Evolutionary conservation across 2,797 vertebrate species (phyloP).

Genomic region (Coregonus sp.): DNA sequence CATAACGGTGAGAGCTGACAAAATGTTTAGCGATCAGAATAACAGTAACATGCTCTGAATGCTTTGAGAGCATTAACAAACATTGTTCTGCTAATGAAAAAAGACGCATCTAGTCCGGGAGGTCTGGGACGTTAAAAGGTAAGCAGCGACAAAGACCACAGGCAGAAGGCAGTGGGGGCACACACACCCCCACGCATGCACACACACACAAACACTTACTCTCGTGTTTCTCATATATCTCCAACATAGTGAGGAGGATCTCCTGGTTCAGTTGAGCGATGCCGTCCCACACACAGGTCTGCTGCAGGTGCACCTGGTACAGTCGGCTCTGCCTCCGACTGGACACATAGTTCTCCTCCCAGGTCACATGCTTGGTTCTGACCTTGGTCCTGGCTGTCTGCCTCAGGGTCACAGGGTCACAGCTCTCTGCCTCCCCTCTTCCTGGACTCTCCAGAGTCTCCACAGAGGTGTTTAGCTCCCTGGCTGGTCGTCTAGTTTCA

Average conservation of each 20-base stretch:
- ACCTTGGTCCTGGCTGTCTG: neutral
- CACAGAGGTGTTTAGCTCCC: neutral
- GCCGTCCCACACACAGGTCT: constrained; percentile 53
- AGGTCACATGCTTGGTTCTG: constrained; percentile 8
- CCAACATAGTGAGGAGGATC: constrained; percentile 56
- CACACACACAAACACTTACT: constrained; percentile 40
- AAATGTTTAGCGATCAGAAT: neutral
- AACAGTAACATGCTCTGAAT: constrained; percentile 7
- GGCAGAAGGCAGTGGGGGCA: neutral
- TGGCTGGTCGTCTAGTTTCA: neutral
- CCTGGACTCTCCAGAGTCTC: constrained; percentile 10
- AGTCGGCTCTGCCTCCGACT: neutral
- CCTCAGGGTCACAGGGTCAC: constrained; percentile 6
- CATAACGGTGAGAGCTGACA: constrained; percentile 2
- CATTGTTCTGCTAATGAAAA: constrained; percentile 9
- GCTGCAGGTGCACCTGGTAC: constrained; percentile 44
- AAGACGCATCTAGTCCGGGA: neutral
- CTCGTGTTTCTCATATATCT: constrained; percentile 49
- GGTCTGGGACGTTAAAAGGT: neutral
- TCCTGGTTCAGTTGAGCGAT: constrained; percentile 55
- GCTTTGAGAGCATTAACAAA: neutral
- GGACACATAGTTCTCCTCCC: constrained; percentile 7
- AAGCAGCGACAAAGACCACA: neutral
- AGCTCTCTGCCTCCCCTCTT: neutral
- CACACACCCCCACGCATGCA: constrained; percentile 14